Percentiles rank a stretch among this genome's conserved stretches.
phyloP scores from a whole-genome alignment of 2,888 invertebrate genomes.

The Teleogryllus oceanicus region DNA sequence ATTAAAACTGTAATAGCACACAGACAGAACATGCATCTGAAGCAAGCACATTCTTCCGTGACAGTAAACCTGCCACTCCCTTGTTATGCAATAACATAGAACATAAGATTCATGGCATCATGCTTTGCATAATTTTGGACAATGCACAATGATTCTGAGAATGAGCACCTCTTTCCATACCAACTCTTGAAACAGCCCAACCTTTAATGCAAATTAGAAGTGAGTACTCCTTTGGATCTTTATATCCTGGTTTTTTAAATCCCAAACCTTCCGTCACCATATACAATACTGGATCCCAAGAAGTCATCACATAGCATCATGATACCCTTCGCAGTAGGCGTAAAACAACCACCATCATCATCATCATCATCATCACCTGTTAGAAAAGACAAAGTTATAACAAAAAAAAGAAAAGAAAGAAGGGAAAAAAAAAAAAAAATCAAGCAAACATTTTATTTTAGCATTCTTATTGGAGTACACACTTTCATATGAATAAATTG shows the following conservation, averaged over 20 bases:
- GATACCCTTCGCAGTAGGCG: slow-evolving; percentile 28
- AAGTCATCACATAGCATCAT: slow-evolving; percentile 32
- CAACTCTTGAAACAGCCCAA: too few relatives aligned
- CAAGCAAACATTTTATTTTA: too few relatives aligned
- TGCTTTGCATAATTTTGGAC: too few relatives aligned
- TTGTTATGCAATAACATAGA: slow-evolving; percentile 26
- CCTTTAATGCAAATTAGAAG: not conserved
- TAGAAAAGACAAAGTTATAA: slow-evolving; percentile 29
- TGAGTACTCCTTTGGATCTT: slow-evolving; percentile 18
- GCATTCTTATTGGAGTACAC: too few relatives aligned
- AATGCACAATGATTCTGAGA: too few relatives aligned
- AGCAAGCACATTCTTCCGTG: not conserved
- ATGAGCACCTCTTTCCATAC: too few relatives aligned
- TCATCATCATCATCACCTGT: slow-evolving; percentile 26
- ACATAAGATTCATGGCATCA: not conserved
- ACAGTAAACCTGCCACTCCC: slow-evolving; percentile 26
- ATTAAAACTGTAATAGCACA: not conserved
- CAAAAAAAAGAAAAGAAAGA: slow-evolving; percentile 26
- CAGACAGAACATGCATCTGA: not conserved
- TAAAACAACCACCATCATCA: not conserved
- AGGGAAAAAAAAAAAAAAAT: too few relatives aligned
- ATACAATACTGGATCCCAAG: slow-evolving; percentile 30
- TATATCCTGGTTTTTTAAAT: slow-evolving; percentile 22
- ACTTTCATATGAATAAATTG: too few relatives aligned
- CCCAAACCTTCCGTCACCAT: slow-evolving; percentile 33